phyloP scores from a whole-genome alignment of 2,888 invertebrate species.

The Cephonodes hylas region DNA sequence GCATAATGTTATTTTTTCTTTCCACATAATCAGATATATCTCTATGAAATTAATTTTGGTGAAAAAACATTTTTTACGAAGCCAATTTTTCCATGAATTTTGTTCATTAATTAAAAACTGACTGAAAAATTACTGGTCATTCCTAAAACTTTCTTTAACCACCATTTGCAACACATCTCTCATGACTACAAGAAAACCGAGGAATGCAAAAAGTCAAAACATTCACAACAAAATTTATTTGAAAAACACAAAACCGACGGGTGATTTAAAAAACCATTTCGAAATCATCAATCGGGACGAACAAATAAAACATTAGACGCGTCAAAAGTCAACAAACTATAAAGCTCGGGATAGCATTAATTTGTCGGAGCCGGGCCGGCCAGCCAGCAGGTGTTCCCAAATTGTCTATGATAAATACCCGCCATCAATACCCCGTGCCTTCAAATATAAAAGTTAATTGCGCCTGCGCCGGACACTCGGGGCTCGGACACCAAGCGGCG shows the following conservation, averaged over 20 bases:
- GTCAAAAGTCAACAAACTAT: conserved; percentile 43
- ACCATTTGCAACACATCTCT: too few relatives aligned
- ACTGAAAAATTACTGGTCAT: too few relatives aligned
- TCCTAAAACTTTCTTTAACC: too few relatives aligned
- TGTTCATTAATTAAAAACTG: too few relatives aligned
- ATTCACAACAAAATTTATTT: conserved; percentile 23
- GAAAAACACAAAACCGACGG: conserved; percentile 22
- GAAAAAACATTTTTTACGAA: too few relatives aligned
- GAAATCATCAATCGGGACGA: conserved; percentile 38
- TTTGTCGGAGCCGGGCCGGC: conserved; percentile 67
- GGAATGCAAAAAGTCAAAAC: background rate
- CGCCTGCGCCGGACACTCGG: conserved; percentile 31
- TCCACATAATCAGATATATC: too few relatives aligned
- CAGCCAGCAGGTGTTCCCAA: conserved; percentile 75
- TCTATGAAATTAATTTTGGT: too few relatives aligned
- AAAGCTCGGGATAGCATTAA: conserved; percentile 47
- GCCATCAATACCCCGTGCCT: conserved; percentile 68
- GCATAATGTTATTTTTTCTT: too few relatives aligned
- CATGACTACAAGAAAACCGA: too few relatives aligned
- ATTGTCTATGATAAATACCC: conserved; percentile 73
- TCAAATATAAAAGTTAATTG: conserved; percentile 56
- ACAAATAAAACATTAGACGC: conserved; percentile 53
- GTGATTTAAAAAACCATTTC: conserved; percentile 31
- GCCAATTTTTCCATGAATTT: too few relatives aligned
- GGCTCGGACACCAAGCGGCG: background rate